Evolutionary conservation across 1,140 invertebrate genomes (phyloP).

Genomic region (Chlorops oryzae): DNA sequence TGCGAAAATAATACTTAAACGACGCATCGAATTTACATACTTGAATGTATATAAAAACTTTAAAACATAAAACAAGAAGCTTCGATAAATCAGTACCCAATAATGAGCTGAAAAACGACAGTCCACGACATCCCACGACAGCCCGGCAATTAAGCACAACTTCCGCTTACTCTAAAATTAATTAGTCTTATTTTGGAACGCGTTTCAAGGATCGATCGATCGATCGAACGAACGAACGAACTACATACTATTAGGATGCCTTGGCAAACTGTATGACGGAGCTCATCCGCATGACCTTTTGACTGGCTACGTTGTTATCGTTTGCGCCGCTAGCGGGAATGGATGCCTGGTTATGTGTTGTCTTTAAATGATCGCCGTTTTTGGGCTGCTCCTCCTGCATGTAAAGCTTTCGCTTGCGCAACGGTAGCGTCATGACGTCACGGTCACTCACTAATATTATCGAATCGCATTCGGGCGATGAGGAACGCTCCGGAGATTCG

Average conservation of each 20-base stretch:
- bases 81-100: too few species aligned
- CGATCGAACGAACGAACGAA: too few species aligned
- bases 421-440: conserved; percentile 64
- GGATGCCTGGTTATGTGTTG: neutral
- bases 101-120: too few species aligned
- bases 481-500: conserved; percentile 53
- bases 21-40: too few species aligned
- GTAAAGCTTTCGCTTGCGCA: conserved; percentile 74
- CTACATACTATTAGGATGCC: conserved; percentile 56
- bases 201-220: too few species aligned
- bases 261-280: conserved; percentile 77
- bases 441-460: conserved; percentile 52
- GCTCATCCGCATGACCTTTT: conserved; percentile 57
- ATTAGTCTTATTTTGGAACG: too few species aligned
- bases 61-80: too few species aligned
- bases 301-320: conserved; percentile 10
- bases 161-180: too few species aligned
- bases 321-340: neutral
- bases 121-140: too few species aligned
- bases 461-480: conserved; percentile 56
- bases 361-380: conserved; percentile 16
- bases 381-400: conserved; percentile 60
- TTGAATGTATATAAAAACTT: too few species aligned
- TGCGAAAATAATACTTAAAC: too few species aligned
- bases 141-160: too few species aligned